Conservation (phyloP, 2,888 invertebrate genomes). For the Phalangium opilio region DNA sequence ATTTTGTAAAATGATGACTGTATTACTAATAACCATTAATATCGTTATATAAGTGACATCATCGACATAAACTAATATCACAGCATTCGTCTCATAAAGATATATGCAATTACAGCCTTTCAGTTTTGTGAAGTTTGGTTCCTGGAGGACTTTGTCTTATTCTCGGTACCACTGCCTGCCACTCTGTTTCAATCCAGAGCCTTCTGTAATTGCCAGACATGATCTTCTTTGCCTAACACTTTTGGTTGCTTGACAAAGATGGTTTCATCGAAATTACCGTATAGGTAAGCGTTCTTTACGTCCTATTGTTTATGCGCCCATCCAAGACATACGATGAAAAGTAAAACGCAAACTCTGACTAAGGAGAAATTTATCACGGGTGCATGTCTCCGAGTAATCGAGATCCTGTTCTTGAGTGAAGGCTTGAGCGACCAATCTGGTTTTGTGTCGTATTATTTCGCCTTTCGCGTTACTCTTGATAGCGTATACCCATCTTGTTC, state of each 20-base stretch:
- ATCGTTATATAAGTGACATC: too few relatives aligned
- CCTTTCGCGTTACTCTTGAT: not conserved
- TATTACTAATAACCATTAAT: too few relatives aligned
- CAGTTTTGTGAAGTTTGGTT: not conserved
- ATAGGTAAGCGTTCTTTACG: slow-evolving; percentile 7
- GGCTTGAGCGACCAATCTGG: slow-evolving; percentile 1
- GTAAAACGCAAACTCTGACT: not conserved
- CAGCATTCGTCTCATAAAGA: not conserved
- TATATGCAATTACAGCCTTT: slow-evolving; percentile 3
- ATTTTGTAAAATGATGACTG: too few relatives aligned
- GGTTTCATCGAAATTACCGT: not conserved
- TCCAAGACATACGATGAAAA: not conserved
- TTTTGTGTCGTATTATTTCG: not conserved
- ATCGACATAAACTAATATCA: too few relatives aligned
- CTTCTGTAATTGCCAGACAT: not conserved
- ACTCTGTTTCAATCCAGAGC: slow-evolving; percentile 1
- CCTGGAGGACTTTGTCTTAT: not conserved
- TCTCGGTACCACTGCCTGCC: slow-evolving; percentile 1
- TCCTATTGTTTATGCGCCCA: slow-evolving; percentile 4
- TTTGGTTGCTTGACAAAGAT: slow-evolving; percentile 5
- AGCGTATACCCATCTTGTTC: not conserved
- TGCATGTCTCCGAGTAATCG: not conserved
- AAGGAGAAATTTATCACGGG: slow-evolving; percentile 2
- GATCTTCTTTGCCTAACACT: not conserved
- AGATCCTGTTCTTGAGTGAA: slow-evolving; percentile 1